Conservation (phyloP, 2,113 vertebrate species). For the human region DNA sequence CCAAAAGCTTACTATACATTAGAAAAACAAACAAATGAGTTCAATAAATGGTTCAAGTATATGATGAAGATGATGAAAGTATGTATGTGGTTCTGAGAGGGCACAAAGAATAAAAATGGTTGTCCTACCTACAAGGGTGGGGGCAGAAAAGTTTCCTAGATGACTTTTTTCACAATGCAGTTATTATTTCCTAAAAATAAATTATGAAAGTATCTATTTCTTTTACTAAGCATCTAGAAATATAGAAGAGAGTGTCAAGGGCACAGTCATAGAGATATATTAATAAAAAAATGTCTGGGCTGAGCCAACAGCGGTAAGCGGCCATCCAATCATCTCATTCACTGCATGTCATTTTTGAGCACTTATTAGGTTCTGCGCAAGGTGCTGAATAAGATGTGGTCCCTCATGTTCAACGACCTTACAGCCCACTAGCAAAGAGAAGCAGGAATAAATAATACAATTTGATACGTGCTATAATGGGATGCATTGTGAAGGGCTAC, state of each 20-base stretch:
- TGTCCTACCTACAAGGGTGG: background rate
- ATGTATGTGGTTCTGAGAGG: background rate
- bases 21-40: background rate
- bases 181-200: background rate
- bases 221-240: background rate
- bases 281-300: background rate
- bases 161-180: background rate
- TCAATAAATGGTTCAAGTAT: background rate
- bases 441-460: background rate
- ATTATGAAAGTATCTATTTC: background rate
- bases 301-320: background rate
- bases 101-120: background rate
- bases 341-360: background rate
- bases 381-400: background rate
- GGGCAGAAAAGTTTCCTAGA: background rate
- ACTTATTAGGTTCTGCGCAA: background rate
- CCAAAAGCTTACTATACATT: background rate
- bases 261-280: background rate
- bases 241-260: background rate
- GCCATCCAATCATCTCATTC: background rate
- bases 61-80: background rate
- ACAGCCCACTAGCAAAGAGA: background rate
- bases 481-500: background rate
- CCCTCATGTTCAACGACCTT: background rate
- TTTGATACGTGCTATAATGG: rapidly evolving